Evolutionary conservation across 1,140 invertebrate species (phyloP), one percentile per base, ranked within the genome.

Genomic region (Nephila pilipes): DNA sequence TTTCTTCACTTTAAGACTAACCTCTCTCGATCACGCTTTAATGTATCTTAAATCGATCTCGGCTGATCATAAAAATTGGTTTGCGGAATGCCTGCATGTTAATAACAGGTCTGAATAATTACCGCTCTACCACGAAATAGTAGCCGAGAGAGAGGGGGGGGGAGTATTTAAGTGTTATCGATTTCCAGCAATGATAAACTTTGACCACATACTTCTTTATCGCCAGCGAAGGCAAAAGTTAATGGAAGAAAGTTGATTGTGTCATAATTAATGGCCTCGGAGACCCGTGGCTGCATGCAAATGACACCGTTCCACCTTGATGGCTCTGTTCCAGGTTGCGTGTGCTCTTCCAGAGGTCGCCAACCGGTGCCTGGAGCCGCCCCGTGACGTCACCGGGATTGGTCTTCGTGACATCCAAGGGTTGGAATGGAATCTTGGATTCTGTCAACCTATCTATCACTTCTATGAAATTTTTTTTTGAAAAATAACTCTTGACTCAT

Each of bases 231-330:
- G 20, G 25, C 69, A 18, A 18, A 75, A 29, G n/a, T 65, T 75
- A 75, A 75, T 75, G 69, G 69, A 36, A 29, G 32, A 36, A 75
- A 75, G 32, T 46, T 75, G 69, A 75, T 75, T 75, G 69, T 75
- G 69, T 75, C 69, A 20, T 75, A 75, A 75, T 75, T 75, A 75
- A 75, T 75, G 69, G 69, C 5, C 46, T 10, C 46, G 12, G 46
- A 46, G 46, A 46, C 46, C 46, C 18, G 58, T 60, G 58, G 16
- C 58, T 22, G 58, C 69, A 75, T 75, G 69, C 69, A 75, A 75
- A 75, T 75, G 69, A 75, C 69, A 75, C 69, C 69, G 69, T 75
- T 75, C 69, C 69, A 75, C 69, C 69, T 75, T 75, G 69, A 75
- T 75, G 69, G 69, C 69, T 75, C 69, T 75, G 18, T 75, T 75